phyloP scores from a whole-genome alignment of 2,888 invertebrate species.

The Caenorhabditis sp. region DNA sequence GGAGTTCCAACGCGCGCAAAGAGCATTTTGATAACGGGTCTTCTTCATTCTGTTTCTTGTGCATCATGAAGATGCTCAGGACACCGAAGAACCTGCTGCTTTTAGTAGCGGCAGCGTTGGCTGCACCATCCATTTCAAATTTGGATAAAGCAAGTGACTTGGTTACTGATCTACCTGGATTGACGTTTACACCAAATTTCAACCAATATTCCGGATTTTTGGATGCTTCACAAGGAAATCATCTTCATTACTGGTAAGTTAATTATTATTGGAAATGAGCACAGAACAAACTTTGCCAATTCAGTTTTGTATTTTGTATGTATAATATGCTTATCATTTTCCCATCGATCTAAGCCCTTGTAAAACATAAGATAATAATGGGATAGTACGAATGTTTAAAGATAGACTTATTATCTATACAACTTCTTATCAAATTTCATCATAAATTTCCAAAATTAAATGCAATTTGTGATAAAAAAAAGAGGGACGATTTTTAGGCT shows the following conservation, averaged over 20 bases:
- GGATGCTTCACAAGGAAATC: conserved; percentile 57
- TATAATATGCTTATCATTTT: neutral
- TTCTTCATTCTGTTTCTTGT: neutral
- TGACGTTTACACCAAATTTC: conserved; percentile 66
- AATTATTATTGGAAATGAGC: no score
- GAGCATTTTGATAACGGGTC: neutral
- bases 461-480: neutral
- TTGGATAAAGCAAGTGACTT: conserved; percentile 39
- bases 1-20: neutral
- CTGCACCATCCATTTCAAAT: neutral
- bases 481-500: conserved; percentile 69
- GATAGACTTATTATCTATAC: neutral
- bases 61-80: neutral
- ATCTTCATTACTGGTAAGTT: conserved; percentile 73
- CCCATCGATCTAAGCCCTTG: conserved; percentile 70
- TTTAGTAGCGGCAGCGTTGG: neutral
- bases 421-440: neutral
- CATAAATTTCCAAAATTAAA: neutral
- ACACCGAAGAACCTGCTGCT: neutral
- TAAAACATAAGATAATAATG: conserved; percentile 60
- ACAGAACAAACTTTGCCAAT: no score
- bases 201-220: conserved; percentile 73
- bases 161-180: conserved; percentile 52
- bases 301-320: neutral
- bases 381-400: neutral